Base-by-base conservation (phyloP, 1,140 invertebrate genomes). In the Drosophila repleta region DNA sequence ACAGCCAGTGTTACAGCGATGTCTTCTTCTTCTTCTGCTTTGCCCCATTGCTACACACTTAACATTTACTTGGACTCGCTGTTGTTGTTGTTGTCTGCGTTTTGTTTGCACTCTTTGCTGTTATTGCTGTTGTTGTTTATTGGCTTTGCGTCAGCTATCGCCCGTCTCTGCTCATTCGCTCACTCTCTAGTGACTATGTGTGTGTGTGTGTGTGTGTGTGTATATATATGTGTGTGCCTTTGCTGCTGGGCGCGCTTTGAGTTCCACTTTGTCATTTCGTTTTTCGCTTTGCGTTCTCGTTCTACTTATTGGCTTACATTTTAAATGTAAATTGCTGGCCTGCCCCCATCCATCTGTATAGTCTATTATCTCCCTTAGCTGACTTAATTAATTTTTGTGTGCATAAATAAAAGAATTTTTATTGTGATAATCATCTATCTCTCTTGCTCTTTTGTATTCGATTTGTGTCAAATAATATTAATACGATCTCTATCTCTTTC, bases 251-350 rank as follows among this genome's bases (percentile, higher is more conserved):
- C 32, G 21, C 32, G 17, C 46, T 61, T 61, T 60, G 17, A 60
- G 20, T 60, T 17, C 24, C 48, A 61, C 17, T 62, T 65, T 53
- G 49, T 71, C 46, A 41, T 64, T 77, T 56, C 26, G 52, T 60
- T 58, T 55, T 37, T 71, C 17, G 71, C 32, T 74, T 70, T 64
- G 52, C 15, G 41, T 13, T 57, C 57, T 48, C 52, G 29, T 52
- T 76, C 55, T 51, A 60, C 64, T 68, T 74, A 64, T 81, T 81
- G 69, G 79, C 79, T 70, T 69, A 82, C 79, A 78, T 82, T 83
- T 81, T 58, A 63, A 62, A 82, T 74, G 64, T 62, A 82, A 74
- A 82, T 76, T 76, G 57, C 58, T 61, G n/a, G 60, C 21, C 64
- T 24, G 46, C 37, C 69, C 8, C 39, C 39, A 43, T 43, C 39